These are phyloP conservation scores for Gavialis gangeticus DNA, from an alignment of 2,113 vertebrate species.

Conservation along the genomic window DNA sequence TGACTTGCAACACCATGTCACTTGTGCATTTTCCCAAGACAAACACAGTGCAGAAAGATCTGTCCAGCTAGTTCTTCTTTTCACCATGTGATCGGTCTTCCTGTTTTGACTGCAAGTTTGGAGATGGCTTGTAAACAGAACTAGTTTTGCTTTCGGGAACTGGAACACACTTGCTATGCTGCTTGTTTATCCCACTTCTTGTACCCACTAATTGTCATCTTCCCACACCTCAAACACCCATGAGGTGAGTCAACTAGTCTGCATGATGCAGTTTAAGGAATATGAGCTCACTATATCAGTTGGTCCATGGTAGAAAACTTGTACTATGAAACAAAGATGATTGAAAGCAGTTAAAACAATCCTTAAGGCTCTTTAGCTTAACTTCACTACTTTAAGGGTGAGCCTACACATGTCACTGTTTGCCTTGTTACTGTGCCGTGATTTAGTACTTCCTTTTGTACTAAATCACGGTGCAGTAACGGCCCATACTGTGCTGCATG, in stretches of 20 bases:
- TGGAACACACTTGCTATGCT: not conserved
- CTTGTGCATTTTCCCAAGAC: not conserved
- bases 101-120: not conserved
- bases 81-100: not conserved
- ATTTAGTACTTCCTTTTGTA: too few species aligned
- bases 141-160: not conserved
- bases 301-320: not conserved
- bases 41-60: not conserved
- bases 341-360: not conserved
- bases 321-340: not conserved
- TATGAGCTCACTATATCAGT: not conserved
- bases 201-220: too few species aligned
- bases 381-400: not conserved
- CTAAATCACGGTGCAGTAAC: too few species aligned
- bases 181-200: too few species aligned
- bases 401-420: not conserved
- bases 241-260: not conserved
- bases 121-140: not conserved
- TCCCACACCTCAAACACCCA: too few species aligned
- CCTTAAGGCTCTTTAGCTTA: not conserved
- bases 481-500: too few species aligned
- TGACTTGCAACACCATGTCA: fast-evolving
- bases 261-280: not conserved
- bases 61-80: not conserved
- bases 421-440: too few species aligned